Conservation (phyloP, 2,113 vertebrate species). For the Chamaea fasciata region DNA sequence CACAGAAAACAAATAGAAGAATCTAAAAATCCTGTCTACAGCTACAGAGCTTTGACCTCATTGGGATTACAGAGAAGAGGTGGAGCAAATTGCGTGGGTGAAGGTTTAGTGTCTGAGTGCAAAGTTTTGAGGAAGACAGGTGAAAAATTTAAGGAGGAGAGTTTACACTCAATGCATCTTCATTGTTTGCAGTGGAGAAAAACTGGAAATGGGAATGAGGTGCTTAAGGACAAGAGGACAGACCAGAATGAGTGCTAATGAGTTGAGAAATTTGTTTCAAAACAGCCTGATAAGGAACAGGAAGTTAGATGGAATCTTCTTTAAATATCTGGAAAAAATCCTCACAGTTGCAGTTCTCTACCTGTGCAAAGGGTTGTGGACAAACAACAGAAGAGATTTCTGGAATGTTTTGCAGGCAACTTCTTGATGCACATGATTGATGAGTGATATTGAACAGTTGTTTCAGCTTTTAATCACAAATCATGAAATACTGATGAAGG, state of each 20-base stretch:
- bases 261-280: not conserved
- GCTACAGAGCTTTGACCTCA: not conserved
- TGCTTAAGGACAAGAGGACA: not conserved
- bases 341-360: not conserved
- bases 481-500: not conserved
- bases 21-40: not conserved
- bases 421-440: not conserved
- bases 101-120: not conserved
- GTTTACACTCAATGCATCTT: not conserved
- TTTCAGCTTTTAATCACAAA: not conserved
- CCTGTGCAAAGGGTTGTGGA: not conserved
- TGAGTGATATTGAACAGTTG: not conserved
- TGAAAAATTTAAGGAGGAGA: not conserved
- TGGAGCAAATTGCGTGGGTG: not conserved
- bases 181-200: not conserved
- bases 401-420: not conserved
- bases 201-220: not conserved
- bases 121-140: not conserved
- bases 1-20: not conserved
- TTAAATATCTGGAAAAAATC: not conserved
- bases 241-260: not conserved
- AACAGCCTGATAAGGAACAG: not conserved
- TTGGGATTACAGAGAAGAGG: not conserved
- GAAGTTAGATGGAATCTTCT: not conserved
- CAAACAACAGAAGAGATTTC: not conserved